Conservation (phyloP, 2,113 vertebrate species). For the Alosa alosa region DNA sequence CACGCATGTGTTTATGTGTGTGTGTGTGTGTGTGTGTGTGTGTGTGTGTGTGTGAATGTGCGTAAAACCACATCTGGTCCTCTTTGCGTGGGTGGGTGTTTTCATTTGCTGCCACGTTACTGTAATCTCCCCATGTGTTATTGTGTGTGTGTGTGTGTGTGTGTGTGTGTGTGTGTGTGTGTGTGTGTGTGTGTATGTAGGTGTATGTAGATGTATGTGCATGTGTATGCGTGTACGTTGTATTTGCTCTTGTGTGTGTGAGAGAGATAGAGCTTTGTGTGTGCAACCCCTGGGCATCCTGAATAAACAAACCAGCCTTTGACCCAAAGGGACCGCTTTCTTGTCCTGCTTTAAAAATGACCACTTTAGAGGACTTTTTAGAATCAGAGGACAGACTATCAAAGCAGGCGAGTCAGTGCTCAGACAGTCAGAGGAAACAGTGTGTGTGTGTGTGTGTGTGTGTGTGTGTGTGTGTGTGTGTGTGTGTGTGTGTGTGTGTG, state of each 20-base stretch:
- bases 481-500: too few relatives aligned
- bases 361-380: neutral
- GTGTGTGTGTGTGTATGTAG: neutral
- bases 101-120: constrained; percentile 6
- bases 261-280: neutral
- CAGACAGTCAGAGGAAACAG: too few relatives aligned
- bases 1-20: too few relatives aligned
- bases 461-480: too few relatives aligned
- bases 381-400: neutral
- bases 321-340: neutral
- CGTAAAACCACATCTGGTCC: constrained; percentile 2
- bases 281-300: neutral
- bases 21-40: neutral
- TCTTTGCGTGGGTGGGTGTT: constrained; percentile 7
- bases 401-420: neutral
- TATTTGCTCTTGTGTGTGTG: neutral
- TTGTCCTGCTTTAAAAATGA: neutral
- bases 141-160: neutral
- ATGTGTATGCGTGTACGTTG: neutral
- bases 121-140: neutral
- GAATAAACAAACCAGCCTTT: neutral
- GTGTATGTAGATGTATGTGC: neutral
- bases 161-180: neutral
- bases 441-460: too few relatives aligned
- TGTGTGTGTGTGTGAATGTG: constrained; percentile 2